Evolutionary conservation across 1,140 invertebrate species (phyloP).

Genomic region (Meloidogyne exigua): DNA sequence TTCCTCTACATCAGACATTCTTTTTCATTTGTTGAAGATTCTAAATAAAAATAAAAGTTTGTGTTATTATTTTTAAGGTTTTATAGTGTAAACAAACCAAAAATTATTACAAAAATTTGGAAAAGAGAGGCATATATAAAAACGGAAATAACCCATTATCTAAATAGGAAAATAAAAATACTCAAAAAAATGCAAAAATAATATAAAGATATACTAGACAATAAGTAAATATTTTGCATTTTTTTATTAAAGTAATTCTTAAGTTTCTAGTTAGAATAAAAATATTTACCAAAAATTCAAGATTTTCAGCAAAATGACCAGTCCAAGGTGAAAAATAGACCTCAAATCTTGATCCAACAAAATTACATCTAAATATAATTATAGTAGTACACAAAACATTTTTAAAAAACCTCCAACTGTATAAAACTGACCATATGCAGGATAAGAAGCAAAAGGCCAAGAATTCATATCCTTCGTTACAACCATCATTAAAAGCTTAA

Average conservation of each 20-base stretch:
- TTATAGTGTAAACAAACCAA: too few relatives aligned
- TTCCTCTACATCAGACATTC: slow-evolving; percentile 17
- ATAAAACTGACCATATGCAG: slow-evolving; percentile 93
- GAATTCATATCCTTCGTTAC: too few relatives aligned
- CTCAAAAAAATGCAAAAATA: neutral
- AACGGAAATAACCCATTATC: neutral
- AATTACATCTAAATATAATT: slow-evolving; percentile 77
- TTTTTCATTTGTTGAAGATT: too few relatives aligned
- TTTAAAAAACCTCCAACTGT: slow-evolving; percentile 79
- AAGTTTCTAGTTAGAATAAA: too few relatives aligned
- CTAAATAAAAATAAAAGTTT: too few relatives aligned
- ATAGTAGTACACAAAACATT: neutral
- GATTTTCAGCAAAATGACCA: slow-evolving; percentile 94
- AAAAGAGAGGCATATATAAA: too few relatives aligned
- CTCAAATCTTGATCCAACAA: slow-evolving; percentile 94
- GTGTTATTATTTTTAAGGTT: too few relatives aligned
- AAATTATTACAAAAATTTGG: too few relatives aligned
- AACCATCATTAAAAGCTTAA: too few relatives aligned
- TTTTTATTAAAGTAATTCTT: too few relatives aligned
- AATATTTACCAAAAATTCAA: slow-evolving; percentile 77
- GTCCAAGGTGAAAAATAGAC: slow-evolving; percentile 88
- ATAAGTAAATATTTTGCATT: too few relatives aligned
- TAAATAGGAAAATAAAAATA: neutral
- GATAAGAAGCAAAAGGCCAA: slow-evolving; percentile 83
- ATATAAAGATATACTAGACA: neutral